Evolutionary conservation across 2,888 invertebrate genomes (phyloP), one percentile per base, ranked within the genome.

Genomic region (Conistra vaccinii): DNA sequence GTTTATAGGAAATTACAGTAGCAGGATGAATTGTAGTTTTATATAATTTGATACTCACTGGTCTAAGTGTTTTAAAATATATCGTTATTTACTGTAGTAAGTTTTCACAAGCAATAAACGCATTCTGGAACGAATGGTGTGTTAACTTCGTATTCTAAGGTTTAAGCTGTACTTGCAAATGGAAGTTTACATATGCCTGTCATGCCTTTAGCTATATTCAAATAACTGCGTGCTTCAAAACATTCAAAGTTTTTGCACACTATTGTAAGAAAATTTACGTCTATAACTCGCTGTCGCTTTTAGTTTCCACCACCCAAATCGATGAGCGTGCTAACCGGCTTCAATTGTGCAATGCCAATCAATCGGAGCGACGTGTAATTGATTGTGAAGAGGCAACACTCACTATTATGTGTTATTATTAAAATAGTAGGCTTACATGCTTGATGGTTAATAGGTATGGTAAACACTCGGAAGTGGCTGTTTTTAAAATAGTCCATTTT

Each of bases 281-380:
- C 32, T 26, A 0, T 6, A 20, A 26, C 6, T 17, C 66, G 76
- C 73, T 57, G 0, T 42, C 39, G 42, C 70, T 80, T 20, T 55
- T 58, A 7, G 17, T 53, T 81, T 78, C 5, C 3, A 51, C 79
- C 73, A 73, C 23, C 42, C 58, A 45, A 68, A 55, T 74, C 79
- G 86, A 87, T 84, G 78, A 84, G 60, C 85, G 60, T 70, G 75
- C 76, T 80, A 81, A 85, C 87, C 80, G 81, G 73, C 76, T 79
- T 84, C 88, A 93, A 92, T 94, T 94, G 94, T 93, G 92, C 91
- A 93, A 94, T 91, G 90, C 85, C 90, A 90, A 91, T 92, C 92
- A 91, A 92, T 92, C 84, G 78, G 87, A 84, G 76, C 81, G 72
- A 75, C 76, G 80, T 76, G 85, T 90, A 90, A 92, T 89, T 90